Percentiles rank a stretch among this genome's conserved stretches.
These are phyloP conservation scores for Tenodera sinensis DNA, from an alignment of 2,888 invertebrate species.

Conservation along the genomic window DNA sequence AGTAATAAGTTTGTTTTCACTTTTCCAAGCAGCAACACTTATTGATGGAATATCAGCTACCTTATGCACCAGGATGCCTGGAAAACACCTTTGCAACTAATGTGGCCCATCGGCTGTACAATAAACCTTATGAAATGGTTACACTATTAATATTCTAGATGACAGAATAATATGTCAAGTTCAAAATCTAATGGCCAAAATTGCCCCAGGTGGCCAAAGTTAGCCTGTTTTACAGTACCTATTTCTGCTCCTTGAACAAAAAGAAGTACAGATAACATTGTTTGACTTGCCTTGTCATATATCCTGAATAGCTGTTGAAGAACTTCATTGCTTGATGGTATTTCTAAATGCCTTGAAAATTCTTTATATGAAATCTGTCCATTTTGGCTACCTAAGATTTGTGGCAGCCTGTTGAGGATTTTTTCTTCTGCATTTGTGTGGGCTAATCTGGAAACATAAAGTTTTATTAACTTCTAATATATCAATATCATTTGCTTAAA, in stretches of 20 bases:
- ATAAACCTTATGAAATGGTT: no score
- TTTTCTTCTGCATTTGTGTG: conserved; percentile 51
- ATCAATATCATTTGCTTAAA: not conserved
- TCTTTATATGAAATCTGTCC: conserved; percentile 47
- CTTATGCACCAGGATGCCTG: no score
- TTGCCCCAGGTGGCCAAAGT: no score
- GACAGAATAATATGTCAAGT: no score
- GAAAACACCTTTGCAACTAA: no score
- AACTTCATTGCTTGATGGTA: conserved; percentile 54
- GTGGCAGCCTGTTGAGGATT: conserved; percentile 41
- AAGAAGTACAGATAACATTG: conserved; percentile 6
- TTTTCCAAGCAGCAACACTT: no score
- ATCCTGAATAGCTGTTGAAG: conserved; percentile 61
- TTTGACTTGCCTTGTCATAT: conserved; percentile 58
- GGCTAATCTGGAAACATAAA: conserved; percentile 31
- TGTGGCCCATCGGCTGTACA: no score
- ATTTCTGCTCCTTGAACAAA: not conserved
- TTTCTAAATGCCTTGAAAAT: conserved; percentile 61
- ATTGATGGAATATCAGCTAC: no score
- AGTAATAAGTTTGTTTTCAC: no score
- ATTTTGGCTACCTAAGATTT: conserved; percentile 41
- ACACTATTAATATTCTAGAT: no score
- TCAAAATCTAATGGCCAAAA: no score
- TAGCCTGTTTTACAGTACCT: no score
- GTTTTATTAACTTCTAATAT: not conserved